Evolutionary conservation across 2,797 vertebrate genomes (phyloP), one percentile per base, ranked within the genome.

Genomic region (Myripristis murdjan): DNA sequence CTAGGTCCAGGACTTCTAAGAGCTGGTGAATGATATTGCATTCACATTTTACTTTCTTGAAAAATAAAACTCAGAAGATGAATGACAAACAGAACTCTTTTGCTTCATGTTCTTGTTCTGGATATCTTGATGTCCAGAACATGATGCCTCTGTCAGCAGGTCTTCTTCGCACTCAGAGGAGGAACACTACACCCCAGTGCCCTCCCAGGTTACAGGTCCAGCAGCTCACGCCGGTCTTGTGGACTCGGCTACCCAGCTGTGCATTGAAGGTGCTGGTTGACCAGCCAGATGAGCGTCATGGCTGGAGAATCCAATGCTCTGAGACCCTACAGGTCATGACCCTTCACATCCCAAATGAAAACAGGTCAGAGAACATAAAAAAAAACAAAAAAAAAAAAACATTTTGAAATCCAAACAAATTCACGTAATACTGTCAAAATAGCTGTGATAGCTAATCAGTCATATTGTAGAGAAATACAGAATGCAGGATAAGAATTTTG

Each of bases 61-160:
- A 33, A 33, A 33, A 6, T 33, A 31, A 33, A 6, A 33, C 20
- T 20, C 20, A 20, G 20, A 20, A 20, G 20, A 20, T 20, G 20
- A 20, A 20, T 20, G 20, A 20, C 20, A 20, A 20, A 20, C 20
- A 20, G 20, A 20, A 20, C 14, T 23, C 5, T 8, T 4, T 24
- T 58, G 1, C 2, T 20, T 9, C 0, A 4, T 46, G 0, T 23
- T 44, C 0, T 44, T 16, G 31, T 9, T 5, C 6, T 4, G 15
- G n/a, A n/a, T n/a, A n/a, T 33, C 6, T 58, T 82, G 6, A 6
- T 1, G 48, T 57, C 51, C 75, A 99, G 98, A 98, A 98, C 51
- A 96, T 94, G 62, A 96, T 98, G 96, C 97, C 98, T 0, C 86
- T 99, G 37, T 98, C 97, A 16, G 96, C 97, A 14, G 98, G 96